Conservation (phyloP, 2,888 invertebrate species). For the Cacoxenus indagator region DNA sequence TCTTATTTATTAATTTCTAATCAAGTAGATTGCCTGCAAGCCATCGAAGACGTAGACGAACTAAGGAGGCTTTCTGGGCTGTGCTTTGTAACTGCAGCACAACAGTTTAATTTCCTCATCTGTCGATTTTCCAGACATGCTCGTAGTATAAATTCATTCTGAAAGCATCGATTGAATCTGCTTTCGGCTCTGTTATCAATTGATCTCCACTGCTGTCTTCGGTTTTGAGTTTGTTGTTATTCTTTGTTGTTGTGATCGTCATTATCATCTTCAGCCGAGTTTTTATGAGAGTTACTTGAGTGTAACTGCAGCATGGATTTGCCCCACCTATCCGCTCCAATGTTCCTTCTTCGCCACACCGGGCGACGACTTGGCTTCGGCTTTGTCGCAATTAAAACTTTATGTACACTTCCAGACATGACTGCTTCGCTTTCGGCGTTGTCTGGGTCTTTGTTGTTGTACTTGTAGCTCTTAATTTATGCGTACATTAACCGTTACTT, state of each 20-base stretch:
- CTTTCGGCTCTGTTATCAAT: background rate
- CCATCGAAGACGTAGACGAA: background rate
- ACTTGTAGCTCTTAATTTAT: constrained; percentile 51
- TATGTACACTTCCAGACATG: background rate
- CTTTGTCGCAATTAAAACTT: constrained; percentile 4
- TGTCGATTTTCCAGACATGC: background rate
- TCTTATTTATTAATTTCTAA: background rate
- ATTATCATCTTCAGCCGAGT: background rate
- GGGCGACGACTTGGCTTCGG: background rate
- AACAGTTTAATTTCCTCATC: background rate
- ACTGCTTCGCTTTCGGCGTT: background rate
- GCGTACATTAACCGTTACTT: constrained; percentile 59
- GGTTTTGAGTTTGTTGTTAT: background rate
- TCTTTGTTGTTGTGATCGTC: background rate
- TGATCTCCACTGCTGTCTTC: background rate
- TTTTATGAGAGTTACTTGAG: background rate
- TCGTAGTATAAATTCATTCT: background rate
- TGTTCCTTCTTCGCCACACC: background rate
- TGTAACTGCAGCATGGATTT: background rate
- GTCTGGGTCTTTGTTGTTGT: background rate
- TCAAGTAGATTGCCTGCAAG: background rate
- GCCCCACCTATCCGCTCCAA: background rate
- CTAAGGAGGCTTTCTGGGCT: background rate
- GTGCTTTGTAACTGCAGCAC: background rate
- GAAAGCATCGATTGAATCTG: background rate